Evolutionary conservation across 1,140 invertebrate genomes (phyloP).

Genomic region (Zaprionus lachaisei): DNA sequence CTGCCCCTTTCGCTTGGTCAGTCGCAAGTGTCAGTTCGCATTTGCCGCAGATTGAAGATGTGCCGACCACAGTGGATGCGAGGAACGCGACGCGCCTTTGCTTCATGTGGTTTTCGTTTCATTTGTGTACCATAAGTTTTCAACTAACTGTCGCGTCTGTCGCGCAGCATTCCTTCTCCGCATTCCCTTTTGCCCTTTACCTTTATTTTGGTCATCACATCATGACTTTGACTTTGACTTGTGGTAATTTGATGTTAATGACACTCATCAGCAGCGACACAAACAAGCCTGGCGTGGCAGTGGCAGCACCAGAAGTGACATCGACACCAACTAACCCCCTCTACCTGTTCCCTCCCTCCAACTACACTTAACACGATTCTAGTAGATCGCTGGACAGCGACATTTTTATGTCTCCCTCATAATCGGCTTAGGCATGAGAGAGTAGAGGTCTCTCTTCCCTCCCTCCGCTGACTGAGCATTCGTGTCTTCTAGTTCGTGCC

Average conservation of each 20-base stretch:
- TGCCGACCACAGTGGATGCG: conserved; percentile 27
- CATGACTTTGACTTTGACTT: conserved; percentile 82
- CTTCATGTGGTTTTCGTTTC: conserved; percentile 53
- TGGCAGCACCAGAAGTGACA: conserved; percentile 46
- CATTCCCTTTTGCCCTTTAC: neutral
- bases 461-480: conserved; percentile 46
- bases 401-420: conserved; percentile 54
- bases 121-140: conserved; percentile 52
- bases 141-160: conserved; percentile 54
- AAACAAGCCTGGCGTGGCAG: conserved; percentile 25
- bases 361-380: conserved; percentile 71
- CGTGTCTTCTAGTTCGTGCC: conserved; percentile 70
- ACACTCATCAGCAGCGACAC: conserved; percentile 75
- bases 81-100: conserved; percentile 21
- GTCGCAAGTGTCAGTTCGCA: conserved; percentile 45
- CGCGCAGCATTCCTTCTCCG: neutral
- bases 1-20: neutral
- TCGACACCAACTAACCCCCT: conserved; percentile 50
- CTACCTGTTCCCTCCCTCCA: neutral
- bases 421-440: conserved; percentile 65
- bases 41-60: conserved; percentile 12
- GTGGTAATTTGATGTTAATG: conserved; percentile 83
- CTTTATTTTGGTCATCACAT: conserved; percentile 59
- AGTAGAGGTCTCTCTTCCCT: conserved; percentile 1
- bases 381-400: conserved; percentile 42